phyloP scores from a whole-genome alignment of 2,888 invertebrate genomes.

The Lasioglossum vierecki region DNA sequence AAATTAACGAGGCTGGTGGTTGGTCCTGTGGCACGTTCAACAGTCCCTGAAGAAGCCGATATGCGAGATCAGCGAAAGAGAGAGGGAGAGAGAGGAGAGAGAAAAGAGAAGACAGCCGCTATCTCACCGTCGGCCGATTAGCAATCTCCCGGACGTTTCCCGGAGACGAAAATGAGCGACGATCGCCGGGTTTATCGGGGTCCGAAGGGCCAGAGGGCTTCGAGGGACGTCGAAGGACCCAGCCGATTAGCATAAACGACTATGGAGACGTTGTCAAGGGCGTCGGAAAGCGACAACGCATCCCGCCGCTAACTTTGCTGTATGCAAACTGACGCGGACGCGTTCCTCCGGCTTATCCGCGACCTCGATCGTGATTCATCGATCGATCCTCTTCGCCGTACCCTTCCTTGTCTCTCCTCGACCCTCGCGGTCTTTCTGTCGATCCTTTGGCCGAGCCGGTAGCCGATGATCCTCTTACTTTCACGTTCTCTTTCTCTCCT shows the following conservation, averaged over 20 bases:
- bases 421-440: slow-evolving; percentile 1
- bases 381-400: slow-evolving; percentile 55
- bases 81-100: background rate
- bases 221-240: background rate
- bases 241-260: slow-evolving; percentile 73
- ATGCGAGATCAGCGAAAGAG: slow-evolving; percentile 26
- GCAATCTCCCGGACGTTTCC: slow-evolving; percentile 65
- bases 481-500: slow-evolving; percentile 70
- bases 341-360: slow-evolving; percentile 55
- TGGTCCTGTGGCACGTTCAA: slow-evolving; percentile 25
- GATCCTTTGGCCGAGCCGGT: slow-evolving; percentile 20
- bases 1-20: slow-evolving; percentile 50
- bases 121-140: slow-evolving; percentile 68
- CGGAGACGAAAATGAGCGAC: slow-evolving; percentile 66
- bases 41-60: slow-evolving; percentile 71
- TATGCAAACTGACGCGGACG: slow-evolving; percentile 56
- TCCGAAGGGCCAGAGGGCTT: background rate
- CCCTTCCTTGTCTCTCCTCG: background rate
- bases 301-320: slow-evolving; percentile 30
- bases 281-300: slow-evolving; percentile 45
- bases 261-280: slow-evolving; percentile 38
- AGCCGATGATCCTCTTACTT: slow-evolving; percentile 49
- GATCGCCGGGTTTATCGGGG: slow-evolving; percentile 72
- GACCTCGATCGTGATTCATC: slow-evolving; percentile 68
- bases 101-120: slow-evolving; percentile 41